Evolutionary conservation across 2,888 invertebrate species (phyloP), one percentile per base, ranked within the genome.

Genomic region (Perdita meconis): DNA sequence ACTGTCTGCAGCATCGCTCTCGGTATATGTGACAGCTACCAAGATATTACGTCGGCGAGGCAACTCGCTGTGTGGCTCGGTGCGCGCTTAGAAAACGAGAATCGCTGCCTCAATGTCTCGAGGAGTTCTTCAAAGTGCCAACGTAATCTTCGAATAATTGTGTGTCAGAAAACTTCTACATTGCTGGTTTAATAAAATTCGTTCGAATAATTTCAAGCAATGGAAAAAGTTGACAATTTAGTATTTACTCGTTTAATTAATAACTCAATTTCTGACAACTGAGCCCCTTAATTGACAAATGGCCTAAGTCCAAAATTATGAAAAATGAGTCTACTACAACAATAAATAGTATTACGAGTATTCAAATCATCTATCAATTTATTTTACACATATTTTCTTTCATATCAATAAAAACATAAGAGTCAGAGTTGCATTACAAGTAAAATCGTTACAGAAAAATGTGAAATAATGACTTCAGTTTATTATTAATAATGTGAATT

Each of bases 101-200:
- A 56, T 50, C 36, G 36, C 36, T 67, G 59, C 22, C 57, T 67
- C 66, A 67, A 36, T n/a, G 59, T 57, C 66, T 12, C 3, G 10
- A 4, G 13, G 4, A 26, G 34, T 36, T 57, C 19, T 30, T 24
- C 26, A 24, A 53, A 5, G 16, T 12, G 2, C n/a, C 10, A 19
- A 34, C 19, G 13, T 55, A 13, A 16, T 6, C 5, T 24, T 1
- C 10, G 2, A 10, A 16, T n/a, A 26, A 63, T 63, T 38, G 38
- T 24, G 38, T 2, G 12, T 4, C 24, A 51, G 16, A 1, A 4
- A 22, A 16, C 16, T 16, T 22, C n/a, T 19, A 10, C 47, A 47
- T 19, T 5, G 19, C 12, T 19, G 10, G 22, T 47, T 19, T 12
- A 10, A 22, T 10, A 19, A 22, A 47, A 47, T 47, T 16, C 19